Conservation (phyloP, 2,113 vertebrate species). For the Chloebia gouldiae region DNA sequence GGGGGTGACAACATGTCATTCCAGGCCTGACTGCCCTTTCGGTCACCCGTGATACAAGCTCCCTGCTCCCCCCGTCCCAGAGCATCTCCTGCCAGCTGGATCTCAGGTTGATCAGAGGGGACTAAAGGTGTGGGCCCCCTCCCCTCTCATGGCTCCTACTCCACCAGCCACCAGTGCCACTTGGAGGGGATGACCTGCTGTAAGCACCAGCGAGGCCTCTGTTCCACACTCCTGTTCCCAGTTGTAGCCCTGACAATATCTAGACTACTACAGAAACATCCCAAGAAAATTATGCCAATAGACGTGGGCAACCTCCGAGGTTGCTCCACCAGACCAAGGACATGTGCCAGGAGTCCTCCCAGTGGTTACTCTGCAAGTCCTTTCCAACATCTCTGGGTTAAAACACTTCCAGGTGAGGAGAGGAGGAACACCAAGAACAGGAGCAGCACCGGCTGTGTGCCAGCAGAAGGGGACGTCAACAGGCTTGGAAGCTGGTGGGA, state of each 20-base stretch:
- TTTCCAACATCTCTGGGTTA: neutral
- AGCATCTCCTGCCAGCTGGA: neutral
- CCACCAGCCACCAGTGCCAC: neutral
- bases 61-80: accelerated
- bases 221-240: neutral
- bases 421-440: neutral
- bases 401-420: neutral
- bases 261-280: neutral
- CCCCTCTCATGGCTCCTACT: neutral
- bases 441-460: neutral
- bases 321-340: neutral
- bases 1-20: accelerated
- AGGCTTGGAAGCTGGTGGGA: neutral
- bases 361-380: neutral
- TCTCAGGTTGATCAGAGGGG: neutral
- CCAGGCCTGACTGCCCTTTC: neutral
- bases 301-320: too few species aligned
- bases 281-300: neutral
- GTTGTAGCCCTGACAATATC: neutral
- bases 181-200: accelerated
- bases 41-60: neutral
- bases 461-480: too few species aligned
- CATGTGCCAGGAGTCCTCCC: neutral
- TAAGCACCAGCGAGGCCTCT: neutral
- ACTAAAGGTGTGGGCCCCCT: neutral